Base-by-base conservation (phyloP, 2,113 vertebrate species). In the Lycaon pictus region DNA sequence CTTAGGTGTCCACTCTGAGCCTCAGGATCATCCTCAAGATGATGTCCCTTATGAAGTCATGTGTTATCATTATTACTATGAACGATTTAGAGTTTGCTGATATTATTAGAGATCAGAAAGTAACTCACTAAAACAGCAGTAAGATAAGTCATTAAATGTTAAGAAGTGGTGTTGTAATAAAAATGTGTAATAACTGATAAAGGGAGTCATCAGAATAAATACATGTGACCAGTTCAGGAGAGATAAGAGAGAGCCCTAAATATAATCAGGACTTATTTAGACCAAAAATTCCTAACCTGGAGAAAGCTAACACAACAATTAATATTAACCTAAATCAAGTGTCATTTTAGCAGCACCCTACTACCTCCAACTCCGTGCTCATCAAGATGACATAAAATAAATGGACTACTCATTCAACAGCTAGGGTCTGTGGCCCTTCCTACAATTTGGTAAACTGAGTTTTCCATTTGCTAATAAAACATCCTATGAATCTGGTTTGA, bases 191-290 rank as follows among this genome's bases (percentile, higher is more conserved):
- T 58, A 89, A 48, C 32, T 85, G 53, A 72, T 43, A 72, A n/a
- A 88, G 11, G 25, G 29, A 71, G 16, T 92, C 23, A 76, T 51
- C 62, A 84, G 84, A 95, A 83, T 84, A 95, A 84, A 84, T n/a
- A 62, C 16, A 71, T 69, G 22, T n/a, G 19, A 69, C 32, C 32
- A 76, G 48, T 58, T 92, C 19, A 8, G 48, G 95, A 93, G 35
- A 74, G 27, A 79, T 23, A 43, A 43, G 22, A 96, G 16, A 82
- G 8, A 51, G 9, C 17, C 32, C 35, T 95, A 65, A 86, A 96
- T 79, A 88, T 35, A 84, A 88, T 53, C 37, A 83, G n/a, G 37
- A 62, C 35, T 43, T 88, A 93, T 56, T 62, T 43, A 76, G 74
- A 77, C 53, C 62, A 67, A 92, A 81, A 77, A 12, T 35, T 60